Base-by-base conservation (phyloP, 2,113 vertebrate species). In the Reinhardtius hippoglossoides region DNA sequence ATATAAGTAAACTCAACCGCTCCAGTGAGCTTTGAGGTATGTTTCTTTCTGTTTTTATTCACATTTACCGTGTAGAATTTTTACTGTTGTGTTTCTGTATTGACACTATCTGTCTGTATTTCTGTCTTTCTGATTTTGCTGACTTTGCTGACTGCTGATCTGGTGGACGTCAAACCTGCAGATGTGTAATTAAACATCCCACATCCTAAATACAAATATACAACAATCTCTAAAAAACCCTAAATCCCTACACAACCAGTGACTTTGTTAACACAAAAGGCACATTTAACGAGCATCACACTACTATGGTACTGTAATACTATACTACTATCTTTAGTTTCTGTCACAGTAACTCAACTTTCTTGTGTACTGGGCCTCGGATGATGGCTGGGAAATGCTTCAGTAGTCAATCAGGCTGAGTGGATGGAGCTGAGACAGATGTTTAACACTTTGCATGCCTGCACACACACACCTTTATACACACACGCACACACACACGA, bases 391-490 rank as follows among this genome's bases (percentile, higher is more conserved):
- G 81, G 59, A 80, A 71, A 86, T 67, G 63, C 57, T 85, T 61
- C 26, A 66, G 61, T 48, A 70, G 35, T 62, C 37, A 67, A 67
- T 73, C 66, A 61, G 76, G 62, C 76, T 56, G 50, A 46, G 59
- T 79, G 67, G 64, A 74, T 69, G 63, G 68, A 80, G 74, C 60
- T 52, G 58, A 87, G 82, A 92, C 93, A 93, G 87, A 94, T 92
- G 91, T 92, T 92, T 84, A 88, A 83, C 71, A 73, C 78, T 81
- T 71, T 55, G 50, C 74, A 62, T 57, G 67, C 60, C 67, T 52
- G n/a, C 64, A 55, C 37, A 7, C 59, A 71, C 31, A 54, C 60
- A 73, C 27, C 27, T 31, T 31, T 31, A 31, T 6, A 31, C 27
- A 31, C 66, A 23, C 23, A 23, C 23, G 1, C 23, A 23, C 23